Base-by-base conservation (phyloP, 2,113 vertebrate species). In the Ahaetulla prasina region DNA sequence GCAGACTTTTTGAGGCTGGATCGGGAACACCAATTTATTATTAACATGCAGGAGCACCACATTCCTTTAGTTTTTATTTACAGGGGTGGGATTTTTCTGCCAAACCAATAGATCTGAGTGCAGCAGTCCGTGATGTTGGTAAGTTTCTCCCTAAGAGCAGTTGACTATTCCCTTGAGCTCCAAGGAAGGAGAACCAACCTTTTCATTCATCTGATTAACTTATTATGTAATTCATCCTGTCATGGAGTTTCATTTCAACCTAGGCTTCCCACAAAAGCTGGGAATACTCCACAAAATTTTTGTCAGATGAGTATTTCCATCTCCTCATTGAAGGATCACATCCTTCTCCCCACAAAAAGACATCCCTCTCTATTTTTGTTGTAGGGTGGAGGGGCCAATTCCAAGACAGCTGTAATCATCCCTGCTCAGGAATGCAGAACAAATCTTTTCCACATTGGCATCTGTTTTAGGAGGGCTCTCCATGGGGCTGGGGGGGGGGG, bases 371-470 rank as follows among this genome's bases (percentile, higher is more conserved):
- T n/a, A n/a, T n/a, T 87, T 35, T 55, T 0, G n/a, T 47, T 88
- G 92, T 89, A 88, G 92, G 95, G 89, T 0, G 7, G 85, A 87
- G 94, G 88, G 54, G 57, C 8, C 93, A 96, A 97, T 85, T 84
- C 92, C 0, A 4, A 91, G 84, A 0, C 0, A 95, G 27, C 0
- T 8, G 80, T 93, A 95, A 94, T 96, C 90, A 93, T 92, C 88
- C 45, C 91, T 2, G 1, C 92, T 16, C 55, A 92, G 94, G 97
- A 97, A 97, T 96, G 97, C 97, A 97, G 97, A 98, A 97, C 97
- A 96, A 97, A 98, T 97, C 95, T 94, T 91, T 97, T 94, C 96
- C 97, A 98, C 97, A 97, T 97, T 96, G 94, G 93, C 85, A 12
- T 88, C 89, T 89, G 94, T 95, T 90, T 3, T 63, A 35, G 88